Conservation (phyloP, 2,888 invertebrate genomes). For the Neoascia interrupta region DNA sequence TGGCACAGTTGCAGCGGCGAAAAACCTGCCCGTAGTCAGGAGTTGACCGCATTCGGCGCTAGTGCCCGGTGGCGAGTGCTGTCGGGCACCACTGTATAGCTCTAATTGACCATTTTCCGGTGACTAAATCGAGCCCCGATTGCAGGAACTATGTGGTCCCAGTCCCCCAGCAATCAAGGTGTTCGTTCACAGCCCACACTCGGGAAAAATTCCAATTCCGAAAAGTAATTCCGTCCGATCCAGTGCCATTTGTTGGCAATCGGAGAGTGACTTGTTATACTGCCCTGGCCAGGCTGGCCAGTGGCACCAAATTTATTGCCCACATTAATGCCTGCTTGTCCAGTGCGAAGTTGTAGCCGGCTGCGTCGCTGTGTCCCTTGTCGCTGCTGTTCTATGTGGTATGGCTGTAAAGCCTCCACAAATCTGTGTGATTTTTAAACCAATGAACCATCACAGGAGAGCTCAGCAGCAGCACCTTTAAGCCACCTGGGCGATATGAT, state of each 20-base stretch:
- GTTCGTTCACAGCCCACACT: slow-evolving; percentile 52
- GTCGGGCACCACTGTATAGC: slow-evolving; percentile 52
- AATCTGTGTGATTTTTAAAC: slow-evolving; percentile 53
- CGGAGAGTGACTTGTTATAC: slow-evolving; percentile 62
- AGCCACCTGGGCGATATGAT: slow-evolving; percentile 68
- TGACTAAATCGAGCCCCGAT: too few relatives aligned
- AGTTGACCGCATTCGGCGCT: slow-evolving; percentile 9
- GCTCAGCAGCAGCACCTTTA: slow-evolving; percentile 55
- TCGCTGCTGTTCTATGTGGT: slow-evolving; percentile 42
- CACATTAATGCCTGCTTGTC: slow-evolving; percentile 67
- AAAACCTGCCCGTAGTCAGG: slow-evolving; percentile 15
- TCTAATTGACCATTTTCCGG: slow-evolving; percentile 64
- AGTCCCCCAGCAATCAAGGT: too few relatives aligned
- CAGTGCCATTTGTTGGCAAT: slow-evolving; percentile 68
- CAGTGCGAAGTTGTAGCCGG: slow-evolving; percentile 52
- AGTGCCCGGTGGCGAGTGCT: slow-evolving; percentile 23
- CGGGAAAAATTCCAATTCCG: slow-evolving; percentile 49
- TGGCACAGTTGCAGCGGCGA: slow-evolving; percentile 26
- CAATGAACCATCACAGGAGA: slow-evolving; percentile 51
- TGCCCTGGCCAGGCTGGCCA: slow-evolving; percentile 29
- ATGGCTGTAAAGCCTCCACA: slow-evolving; percentile 63
- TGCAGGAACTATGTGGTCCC: too few relatives aligned
- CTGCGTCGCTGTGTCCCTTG: slow-evolving; percentile 46
- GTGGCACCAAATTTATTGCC: slow-evolving; percentile 69
- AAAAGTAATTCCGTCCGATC: slow-evolving; percentile 59